Evolutionary conservation across 1,140 invertebrate genomes (phyloP).

Genomic region (Leptopilina boulardi): DNA sequence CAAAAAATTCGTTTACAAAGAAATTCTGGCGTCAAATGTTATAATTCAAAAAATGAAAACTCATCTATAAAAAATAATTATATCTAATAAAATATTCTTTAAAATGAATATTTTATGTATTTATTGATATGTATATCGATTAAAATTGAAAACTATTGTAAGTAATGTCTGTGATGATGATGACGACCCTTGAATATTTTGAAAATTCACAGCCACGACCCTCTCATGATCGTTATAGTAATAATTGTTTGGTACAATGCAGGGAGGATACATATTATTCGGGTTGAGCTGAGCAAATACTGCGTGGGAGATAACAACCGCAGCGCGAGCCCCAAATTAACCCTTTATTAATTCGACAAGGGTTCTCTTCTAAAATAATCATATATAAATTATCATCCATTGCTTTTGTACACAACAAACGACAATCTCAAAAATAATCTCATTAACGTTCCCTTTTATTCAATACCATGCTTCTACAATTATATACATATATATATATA

Average conservation of each 20-base stretch:
- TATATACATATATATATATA: no score
- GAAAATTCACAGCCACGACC: slow-evolving; percentile 62
- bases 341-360: slow-evolving; percentile 71
- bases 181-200: slow-evolving; percentile 29
- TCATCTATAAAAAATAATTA: no score
- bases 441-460: no score
- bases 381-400: slow-evolving; percentile 51
- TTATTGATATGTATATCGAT: no score
- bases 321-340: slow-evolving; percentile 67
- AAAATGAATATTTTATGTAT: no score
- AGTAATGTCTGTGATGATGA: background rate
- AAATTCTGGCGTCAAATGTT: no score
- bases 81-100: no score
- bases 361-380: slow-evolving; percentile 44
- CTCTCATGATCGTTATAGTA: slow-evolving; percentile 59
- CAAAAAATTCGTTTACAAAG: no score
- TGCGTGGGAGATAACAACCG: slow-evolving; percentile 71
- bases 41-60: no score
- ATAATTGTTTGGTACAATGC: slow-evolving; percentile 68
- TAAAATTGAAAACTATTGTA: background rate
- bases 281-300: slow-evolving; percentile 70
- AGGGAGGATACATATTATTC: slow-evolving; percentile 57
- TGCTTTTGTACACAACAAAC: background rate
- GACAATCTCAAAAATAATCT: no score
- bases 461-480: no score